Base-by-base conservation (phyloP, 2,113 vertebrate species). In the Rhynchomys soricoides region DNA sequence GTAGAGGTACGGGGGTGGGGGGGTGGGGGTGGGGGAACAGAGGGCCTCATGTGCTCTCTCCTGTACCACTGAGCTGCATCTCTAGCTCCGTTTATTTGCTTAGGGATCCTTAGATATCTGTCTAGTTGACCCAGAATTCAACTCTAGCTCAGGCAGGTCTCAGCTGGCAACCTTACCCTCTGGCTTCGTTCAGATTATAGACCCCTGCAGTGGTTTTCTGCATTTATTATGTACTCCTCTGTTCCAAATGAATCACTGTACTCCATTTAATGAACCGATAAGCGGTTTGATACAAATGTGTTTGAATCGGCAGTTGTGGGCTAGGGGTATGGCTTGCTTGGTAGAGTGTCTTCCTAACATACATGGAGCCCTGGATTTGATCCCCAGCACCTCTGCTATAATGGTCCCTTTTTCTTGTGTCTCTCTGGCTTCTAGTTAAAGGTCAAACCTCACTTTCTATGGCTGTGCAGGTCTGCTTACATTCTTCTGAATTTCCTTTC, bases 261-360 rank as follows among this genome's bases (percentile, higher is more conserved):
- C 9, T 48, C 50, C 21, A 13, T 57, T 13, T 81, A 37, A 24
- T 55, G 52, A 57, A n/a, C 31, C 19, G 37, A 66, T 31, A 22
- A 31, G 78, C n/a, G 50, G n/a, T 22, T 55, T 81, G 34, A n/a
- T 11, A n/a, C 7, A 81, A 57, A n/a, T n/a, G 78, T 22, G 50
- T n/a, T 57, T 81, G 78, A 55, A 13, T 15, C 99, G 1, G 57
- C 55, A 19, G 7, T 64, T 43, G 37, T 29, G 40, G 81, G 26
- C 9, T 40, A 11, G 45, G 71, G 70, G 57, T 40, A 26, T 34
- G 31, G n/a, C 26, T 43, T 43, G 40, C 57, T 62, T 31, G 48
- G 81, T 62, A 43, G 81, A 83, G n/a, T 31, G 24, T 29, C 57
- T 43, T 59, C 79, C 57, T 62, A 19, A 26, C n/a, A 40, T 24